These are phyloP conservation scores for Mimumesa dahlbomi DNA, from an alignment of 2,888 invertebrate genomes.

Conservation along the genomic window DNA sequence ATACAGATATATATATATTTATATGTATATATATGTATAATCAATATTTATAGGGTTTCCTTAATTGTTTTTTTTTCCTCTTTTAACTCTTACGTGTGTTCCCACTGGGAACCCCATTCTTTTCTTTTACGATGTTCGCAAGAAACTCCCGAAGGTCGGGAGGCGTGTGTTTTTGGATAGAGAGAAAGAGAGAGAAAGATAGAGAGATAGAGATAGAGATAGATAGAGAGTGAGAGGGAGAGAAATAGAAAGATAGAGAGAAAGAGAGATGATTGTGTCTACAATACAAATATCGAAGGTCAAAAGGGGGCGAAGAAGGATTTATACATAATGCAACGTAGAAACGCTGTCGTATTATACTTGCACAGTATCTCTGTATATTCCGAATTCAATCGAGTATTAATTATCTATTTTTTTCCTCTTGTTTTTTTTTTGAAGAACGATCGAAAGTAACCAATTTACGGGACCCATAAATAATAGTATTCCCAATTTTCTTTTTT, in stretches of 20 bases:
- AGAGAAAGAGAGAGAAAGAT: conserved; percentile 13
- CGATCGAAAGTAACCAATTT: neutral
- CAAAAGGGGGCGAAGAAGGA: conserved; percentile 27
- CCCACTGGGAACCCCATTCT: conserved; percentile 33
- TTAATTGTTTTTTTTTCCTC: conserved; percentile 65
- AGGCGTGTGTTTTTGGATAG: conserved; percentile 16
- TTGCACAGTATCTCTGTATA: conserved; percentile 38
- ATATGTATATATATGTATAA: conserved; percentile 74
- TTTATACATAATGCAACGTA: conserved; percentile 40
- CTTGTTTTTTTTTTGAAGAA: neutral
- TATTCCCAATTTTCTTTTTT: neutral
- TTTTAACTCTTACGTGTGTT: conserved; percentile 42
- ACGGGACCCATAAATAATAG: too few species aligned
- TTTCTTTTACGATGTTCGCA: conserved; percentile 2
- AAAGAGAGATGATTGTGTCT: conserved; percentile 29
- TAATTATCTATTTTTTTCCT: too few species aligned
- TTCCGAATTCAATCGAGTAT: conserved; percentile 13
- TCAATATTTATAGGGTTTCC: conserved; percentile 78
- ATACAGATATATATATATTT: conserved; percentile 74
- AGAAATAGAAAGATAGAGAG: conserved; percentile 18
- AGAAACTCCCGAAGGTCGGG: conserved; percentile 10
- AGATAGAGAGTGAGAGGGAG: conserved; percentile 4
- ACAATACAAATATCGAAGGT: conserved; percentile 50
- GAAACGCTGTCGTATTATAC: conserved; percentile 29
- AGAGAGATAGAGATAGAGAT: neutral